Conservation (phyloP, 2,888 invertebrate species). For the Palloptera scutellata region DNA sequence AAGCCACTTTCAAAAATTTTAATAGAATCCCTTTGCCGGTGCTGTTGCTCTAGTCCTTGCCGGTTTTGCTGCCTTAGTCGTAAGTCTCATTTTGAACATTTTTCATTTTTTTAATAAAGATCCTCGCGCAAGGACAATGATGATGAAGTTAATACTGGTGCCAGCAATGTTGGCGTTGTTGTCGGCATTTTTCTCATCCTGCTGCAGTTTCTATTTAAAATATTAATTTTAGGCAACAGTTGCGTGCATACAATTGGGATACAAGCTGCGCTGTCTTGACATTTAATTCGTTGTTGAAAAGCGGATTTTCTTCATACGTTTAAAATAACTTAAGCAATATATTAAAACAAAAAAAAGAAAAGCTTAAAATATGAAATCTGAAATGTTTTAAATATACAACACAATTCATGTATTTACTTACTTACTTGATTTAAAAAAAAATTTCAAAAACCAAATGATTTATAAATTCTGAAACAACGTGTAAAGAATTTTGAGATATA, state of each 20-base stretch:
- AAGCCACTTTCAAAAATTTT: conserved; percentile 5
- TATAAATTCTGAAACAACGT: too few species aligned
- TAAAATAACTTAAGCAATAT: neutral
- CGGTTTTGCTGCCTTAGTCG: too few species aligned
- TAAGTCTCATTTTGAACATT: conserved; percentile 10
- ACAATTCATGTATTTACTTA: too few species aligned
- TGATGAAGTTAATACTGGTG: neutral
- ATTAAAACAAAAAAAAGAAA: too few species aligned
- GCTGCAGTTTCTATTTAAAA: conserved; percentile 5
- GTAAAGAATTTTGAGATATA: too few species aligned
- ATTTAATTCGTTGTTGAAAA: conserved; percentile 10
- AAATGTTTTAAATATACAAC: too few species aligned
- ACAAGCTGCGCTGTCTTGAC: too few species aligned
- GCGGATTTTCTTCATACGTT: conserved; percentile 15
- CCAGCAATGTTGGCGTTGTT: neutral
- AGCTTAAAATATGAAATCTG: too few species aligned
- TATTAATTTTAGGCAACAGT: conserved; percentile 22
- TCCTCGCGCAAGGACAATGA: neutral
- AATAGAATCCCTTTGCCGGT: neutral
- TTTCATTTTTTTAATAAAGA: conserved; percentile 22
- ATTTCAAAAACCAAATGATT: too few species aligned
- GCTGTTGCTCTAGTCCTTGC: too few species aligned
- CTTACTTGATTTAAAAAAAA: too few species aligned
- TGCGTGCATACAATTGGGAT: neutral
- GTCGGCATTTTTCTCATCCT: neutral